phyloP scores from a whole-genome alignment of 2,888 invertebrate genomes.

The Cantharis flavilabris region DNA sequence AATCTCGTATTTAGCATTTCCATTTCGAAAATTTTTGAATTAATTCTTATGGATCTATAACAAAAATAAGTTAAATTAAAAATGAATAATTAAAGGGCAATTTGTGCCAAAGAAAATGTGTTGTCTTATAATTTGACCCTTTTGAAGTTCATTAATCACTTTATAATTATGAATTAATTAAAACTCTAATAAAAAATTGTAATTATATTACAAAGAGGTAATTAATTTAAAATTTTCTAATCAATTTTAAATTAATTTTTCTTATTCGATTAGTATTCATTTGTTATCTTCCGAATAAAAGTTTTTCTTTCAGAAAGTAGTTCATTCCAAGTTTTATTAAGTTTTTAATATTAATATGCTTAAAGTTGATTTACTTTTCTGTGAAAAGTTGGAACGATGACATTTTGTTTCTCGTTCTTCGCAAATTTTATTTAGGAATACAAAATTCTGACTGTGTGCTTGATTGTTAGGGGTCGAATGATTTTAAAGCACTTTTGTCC shows the following conservation, averaged over 20 bases:
- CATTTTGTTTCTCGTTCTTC: neutral
- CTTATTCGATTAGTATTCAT: neutral
- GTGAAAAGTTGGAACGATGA: neutral
- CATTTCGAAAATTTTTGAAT: neutral
- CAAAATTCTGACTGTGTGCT: neutral
- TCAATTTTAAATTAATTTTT: neutral
- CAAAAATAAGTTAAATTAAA: neutral
- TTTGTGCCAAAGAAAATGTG: neutral
- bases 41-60: neutral
- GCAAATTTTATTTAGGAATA: neutral
- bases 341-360: neutral
- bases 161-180: neutral
- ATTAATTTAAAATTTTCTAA: neutral
- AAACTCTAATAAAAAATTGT: neutral
- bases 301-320: neutral
- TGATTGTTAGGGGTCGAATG: constrained; percentile 2
- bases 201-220: neutral
- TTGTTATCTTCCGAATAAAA: neutral
- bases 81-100: neutral
- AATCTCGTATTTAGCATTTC: neutral
- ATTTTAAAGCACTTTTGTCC: neutral
- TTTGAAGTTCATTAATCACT: neutral
- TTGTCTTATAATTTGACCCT: neutral
- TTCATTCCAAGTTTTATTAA: neutral
- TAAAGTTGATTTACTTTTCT: neutral